phyloP scores from a whole-genome alignment of 2,888 invertebrate genomes.

The Imbricaverruca yamaguchii region DNA sequence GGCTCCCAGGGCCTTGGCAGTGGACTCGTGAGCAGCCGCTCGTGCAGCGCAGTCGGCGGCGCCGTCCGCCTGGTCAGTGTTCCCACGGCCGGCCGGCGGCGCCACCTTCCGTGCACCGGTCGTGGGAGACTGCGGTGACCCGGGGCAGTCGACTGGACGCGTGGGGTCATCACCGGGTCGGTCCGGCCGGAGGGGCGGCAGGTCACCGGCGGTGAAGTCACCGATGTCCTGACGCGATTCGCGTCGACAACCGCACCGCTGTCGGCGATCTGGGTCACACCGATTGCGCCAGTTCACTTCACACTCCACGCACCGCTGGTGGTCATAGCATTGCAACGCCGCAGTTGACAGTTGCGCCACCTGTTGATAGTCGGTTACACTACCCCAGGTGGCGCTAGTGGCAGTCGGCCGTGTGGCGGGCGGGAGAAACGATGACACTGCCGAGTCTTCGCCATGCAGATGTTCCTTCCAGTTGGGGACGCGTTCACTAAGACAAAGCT shows the following conservation, averaged over 20 bases:
- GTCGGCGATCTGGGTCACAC: neutral
- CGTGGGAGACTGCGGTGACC: constrained; percentile 9
- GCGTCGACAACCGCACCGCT: neutral
- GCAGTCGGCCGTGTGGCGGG: no score
- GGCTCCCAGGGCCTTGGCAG: neutral
- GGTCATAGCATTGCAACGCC: no score
- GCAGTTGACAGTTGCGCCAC: no score
- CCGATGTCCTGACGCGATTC: neutral
- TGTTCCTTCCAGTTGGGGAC: no score
- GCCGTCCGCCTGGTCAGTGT: neutral
- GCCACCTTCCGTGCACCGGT: neutral
- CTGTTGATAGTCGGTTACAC: no score
- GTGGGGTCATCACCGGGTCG: neutral
- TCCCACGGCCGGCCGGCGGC: neutral
- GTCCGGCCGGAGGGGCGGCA: neutral
- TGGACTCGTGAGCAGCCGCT: neutral
- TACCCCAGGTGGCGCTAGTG: no score
- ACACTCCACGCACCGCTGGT: no score
- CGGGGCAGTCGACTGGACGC: neutral
- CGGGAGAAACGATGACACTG: no score
- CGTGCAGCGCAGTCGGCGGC: neutral
- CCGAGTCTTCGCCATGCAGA: no score
- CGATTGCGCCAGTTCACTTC: neutral
- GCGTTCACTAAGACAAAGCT: no score
- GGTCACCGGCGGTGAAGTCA: neutral